These are phyloP conservation scores for Camelus dromedarius DNA, from an alignment of 2,113 vertebrate genomes.

Conservation along the genomic window DNA sequence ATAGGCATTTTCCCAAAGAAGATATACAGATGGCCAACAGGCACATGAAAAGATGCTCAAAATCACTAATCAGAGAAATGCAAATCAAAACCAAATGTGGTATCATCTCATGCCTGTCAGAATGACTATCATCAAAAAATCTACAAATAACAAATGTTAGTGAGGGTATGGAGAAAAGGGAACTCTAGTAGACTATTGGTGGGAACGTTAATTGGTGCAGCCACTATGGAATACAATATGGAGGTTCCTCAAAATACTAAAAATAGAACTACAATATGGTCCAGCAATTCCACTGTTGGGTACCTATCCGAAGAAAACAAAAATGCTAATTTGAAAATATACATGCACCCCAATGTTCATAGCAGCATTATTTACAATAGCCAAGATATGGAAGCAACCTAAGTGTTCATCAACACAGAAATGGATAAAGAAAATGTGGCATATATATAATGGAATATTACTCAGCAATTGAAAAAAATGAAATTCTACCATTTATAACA, in stretches of 20 bases:
- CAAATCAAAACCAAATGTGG: neutral
- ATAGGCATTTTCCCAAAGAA: neutral
- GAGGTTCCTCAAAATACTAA: neutral
- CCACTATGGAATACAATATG: neutral
- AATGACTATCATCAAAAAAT: neutral
- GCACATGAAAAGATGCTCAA: neutral
- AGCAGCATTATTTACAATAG: neutral
- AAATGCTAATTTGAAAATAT: neutral
- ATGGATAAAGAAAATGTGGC: neutral
- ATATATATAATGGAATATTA: neutral
- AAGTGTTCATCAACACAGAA: neutral
- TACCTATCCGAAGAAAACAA: neutral
- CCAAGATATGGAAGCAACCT: neutral
- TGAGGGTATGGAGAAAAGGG: neutral
- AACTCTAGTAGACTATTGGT: neutral
- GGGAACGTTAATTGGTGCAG: neutral
- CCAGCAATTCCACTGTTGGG: neutral
- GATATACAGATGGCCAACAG: neutral
- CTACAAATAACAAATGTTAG: neutral
- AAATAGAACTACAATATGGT: neutral
- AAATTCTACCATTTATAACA: neutral
- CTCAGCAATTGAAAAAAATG: neutral
- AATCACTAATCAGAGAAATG: neutral
- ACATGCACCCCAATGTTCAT: neutral
- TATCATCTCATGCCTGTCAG: neutral